Conservation (phyloP, 2,113 vertebrate species). For the Bothrops jararaca region DNA sequence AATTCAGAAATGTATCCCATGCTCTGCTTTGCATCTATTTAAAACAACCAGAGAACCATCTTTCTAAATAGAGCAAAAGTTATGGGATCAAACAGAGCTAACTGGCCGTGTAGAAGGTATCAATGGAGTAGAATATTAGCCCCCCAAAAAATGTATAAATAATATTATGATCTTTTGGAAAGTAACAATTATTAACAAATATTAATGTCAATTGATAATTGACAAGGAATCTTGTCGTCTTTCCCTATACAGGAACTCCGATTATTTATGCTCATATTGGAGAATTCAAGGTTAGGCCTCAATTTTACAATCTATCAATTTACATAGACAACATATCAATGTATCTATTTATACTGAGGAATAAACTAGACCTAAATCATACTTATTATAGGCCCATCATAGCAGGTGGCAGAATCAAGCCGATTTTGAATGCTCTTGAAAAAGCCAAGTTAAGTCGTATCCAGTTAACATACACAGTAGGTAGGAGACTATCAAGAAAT, state of each 20-base stretch:
- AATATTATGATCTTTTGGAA: neutral
- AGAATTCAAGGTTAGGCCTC: neutral
- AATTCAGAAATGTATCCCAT: too few species aligned
- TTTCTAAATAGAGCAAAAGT: neutral
- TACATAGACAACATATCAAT: neutral
- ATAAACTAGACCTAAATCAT: too few species aligned
- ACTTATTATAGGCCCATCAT: too few species aligned
- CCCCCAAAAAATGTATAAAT: neutral
- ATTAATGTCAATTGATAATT: neutral
- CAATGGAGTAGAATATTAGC: neutral
- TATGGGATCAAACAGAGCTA: neutral
- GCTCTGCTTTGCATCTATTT: neutral
- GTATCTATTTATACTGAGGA: neutral
- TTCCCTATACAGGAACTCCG: neutral
- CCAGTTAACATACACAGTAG: too few species aligned
- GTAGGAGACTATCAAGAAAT: too few species aligned
- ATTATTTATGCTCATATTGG: neutral
- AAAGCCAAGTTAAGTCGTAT: too few species aligned
- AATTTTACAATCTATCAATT: neutral
- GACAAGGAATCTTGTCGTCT: neutral
- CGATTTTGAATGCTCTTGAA: too few species aligned
- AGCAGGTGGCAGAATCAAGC: too few species aligned
- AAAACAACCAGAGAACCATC: neutral
- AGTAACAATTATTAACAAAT: neutral
- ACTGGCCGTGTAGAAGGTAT: too few species aligned